Evolutionary conservation across 1,140 invertebrate genomes (phyloP).

Genomic region (Nixonia krombeini): DNA sequence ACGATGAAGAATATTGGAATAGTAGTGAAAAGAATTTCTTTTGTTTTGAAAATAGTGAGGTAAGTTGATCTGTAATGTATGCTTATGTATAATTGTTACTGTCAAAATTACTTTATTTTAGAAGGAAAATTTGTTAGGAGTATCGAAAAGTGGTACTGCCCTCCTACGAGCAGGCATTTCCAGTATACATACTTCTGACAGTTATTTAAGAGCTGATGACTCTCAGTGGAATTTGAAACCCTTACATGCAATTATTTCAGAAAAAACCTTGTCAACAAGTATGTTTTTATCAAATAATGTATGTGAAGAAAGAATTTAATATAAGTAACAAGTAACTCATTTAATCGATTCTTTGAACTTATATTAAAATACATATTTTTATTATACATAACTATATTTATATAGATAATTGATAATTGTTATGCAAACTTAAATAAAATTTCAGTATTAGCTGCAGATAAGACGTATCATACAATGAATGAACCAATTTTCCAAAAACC

Average conservation of each 20-base stretch:
- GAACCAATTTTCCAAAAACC: constrained; percentile 54
- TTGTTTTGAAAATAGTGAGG: constrained; percentile 62
- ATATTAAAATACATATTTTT: constrained; percentile 1
- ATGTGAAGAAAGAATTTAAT: no score
- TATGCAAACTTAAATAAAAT: no score
- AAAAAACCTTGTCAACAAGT: constrained; percentile 64
- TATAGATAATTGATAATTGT: no score
- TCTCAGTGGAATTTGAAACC: constrained; percentile 60
- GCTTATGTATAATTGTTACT: background rate
- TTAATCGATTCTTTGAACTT: constrained; percentile 2
- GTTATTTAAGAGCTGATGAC: constrained; percentile 51
- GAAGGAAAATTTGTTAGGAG: constrained; percentile 59
- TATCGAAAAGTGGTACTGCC: constrained; percentile 59
- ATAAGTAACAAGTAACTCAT: no score
- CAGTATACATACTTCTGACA: constrained; percentile 49
- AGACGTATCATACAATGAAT: constrained; percentile 47
- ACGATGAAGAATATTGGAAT: constrained; percentile 62
- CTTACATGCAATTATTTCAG: constrained; percentile 62
- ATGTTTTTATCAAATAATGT: no score
- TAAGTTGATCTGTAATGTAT: constrained; percentile 24
- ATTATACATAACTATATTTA: constrained; percentile 9
- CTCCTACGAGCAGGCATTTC: constrained; percentile 58
- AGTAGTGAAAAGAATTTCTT: constrained; percentile 58
- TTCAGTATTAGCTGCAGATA: constrained; percentile 58
- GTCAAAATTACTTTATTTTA: constrained; percentile 19